Percentiles rank a stretch among this genome's conserved stretches.
Conservation (phyloP, 2,797 vertebrate species). For the Zalophus californianus region DNA sequence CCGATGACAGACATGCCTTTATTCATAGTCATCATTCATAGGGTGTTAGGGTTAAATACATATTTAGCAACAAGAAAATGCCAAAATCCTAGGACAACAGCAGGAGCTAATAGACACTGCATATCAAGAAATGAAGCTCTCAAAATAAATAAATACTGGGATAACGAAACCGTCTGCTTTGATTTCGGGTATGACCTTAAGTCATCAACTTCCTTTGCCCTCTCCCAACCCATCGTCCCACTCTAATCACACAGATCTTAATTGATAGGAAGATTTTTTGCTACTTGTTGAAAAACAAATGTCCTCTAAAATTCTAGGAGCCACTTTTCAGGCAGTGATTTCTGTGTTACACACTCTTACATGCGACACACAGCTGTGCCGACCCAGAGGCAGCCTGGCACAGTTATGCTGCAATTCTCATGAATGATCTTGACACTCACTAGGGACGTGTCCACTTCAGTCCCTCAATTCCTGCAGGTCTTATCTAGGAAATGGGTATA, state of each 20-base stretch:
- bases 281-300: neutral
- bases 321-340: neutral
- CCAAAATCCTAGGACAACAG: neutral
- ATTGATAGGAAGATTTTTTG: neutral
- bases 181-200: neutral
- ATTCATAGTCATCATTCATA: neutral
- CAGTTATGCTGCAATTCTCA: neutral
- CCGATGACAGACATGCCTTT: neutral
- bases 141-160: neutral
- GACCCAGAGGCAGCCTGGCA: neutral
- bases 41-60: neutral
- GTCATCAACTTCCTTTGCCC: neutral
- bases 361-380: neutral
- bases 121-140: neutral
- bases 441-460: neutral
- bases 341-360: neutral
- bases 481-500: neutral
- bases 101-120: neutral
- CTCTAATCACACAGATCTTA: neutral
- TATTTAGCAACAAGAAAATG: conserved; percentile 24
- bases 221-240: neutral
- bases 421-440: neutral
- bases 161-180: neutral
- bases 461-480: neutral
- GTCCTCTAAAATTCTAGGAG: neutral